These are phyloP conservation scores for Platyscapa corneri DNA, from an alignment of 1,140 invertebrate species.

Conservation along the genomic window DNA sequence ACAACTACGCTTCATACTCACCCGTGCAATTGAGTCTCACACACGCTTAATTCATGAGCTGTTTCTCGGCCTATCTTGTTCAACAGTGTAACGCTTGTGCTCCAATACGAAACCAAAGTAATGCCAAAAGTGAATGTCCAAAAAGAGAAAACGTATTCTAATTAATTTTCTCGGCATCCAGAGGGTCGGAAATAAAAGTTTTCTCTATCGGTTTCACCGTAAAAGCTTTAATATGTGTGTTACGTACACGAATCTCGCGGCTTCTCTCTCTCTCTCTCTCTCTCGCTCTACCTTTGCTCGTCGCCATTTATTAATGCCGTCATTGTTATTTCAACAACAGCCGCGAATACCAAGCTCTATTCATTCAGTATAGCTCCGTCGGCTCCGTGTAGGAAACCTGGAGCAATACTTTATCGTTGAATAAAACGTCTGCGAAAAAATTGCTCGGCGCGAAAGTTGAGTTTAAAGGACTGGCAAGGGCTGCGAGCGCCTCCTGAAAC, in stretches of 20 bases:
- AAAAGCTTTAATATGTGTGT: neutral
- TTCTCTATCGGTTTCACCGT: neutral
- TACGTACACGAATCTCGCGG: neutral
- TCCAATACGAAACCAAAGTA: neutral
- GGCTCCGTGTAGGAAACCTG: neutral
- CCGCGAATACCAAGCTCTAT: neutral
- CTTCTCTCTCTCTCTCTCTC: too few relatives aligned
- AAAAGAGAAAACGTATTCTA: neutral
- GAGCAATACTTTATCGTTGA: constrained; percentile 1
- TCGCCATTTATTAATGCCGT: constrained; percentile 9
- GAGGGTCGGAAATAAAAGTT: neutral
- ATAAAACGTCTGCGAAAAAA: constrained; percentile 1
- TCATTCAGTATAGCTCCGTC: neutral
- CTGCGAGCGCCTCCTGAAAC: neutral
- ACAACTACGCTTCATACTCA: neutral
- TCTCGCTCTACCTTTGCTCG: too few relatives aligned
- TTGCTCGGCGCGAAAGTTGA: neutral
- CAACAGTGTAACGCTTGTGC: neutral
- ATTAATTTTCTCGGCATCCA: neutral
- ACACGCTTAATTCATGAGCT: neutral
- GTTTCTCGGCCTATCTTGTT: too few relatives aligned
- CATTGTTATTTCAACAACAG: constrained; percentile 30
- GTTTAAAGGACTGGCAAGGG: neutral
- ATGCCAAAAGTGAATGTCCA: neutral
- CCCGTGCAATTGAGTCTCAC: neutral